phyloP scores from a whole-genome alignment of 2,888 invertebrate species.

The Cheilosia vernalis region DNA sequence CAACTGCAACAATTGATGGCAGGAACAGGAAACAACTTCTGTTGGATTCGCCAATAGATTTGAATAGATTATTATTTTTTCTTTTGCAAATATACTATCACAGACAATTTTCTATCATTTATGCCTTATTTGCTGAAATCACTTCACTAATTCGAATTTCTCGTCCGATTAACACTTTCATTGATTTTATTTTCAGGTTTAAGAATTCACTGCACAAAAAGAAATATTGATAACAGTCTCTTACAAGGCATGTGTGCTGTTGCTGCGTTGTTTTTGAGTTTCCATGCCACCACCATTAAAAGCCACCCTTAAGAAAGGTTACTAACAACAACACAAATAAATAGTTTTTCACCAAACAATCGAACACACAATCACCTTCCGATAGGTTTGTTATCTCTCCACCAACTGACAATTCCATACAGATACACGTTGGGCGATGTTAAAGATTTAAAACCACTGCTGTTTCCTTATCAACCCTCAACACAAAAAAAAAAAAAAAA shows the following conservation, averaged over 20 bases:
- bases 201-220: not conserved
- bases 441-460: constrained; percentile 60
- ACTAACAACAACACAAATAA: not conserved
- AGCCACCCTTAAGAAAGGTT: not conserved
- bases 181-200: constrained; percentile 11
- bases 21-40: constrained; percentile 14
- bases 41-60: not conserved
- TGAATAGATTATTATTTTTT: not conserved
- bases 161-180: constrained; percentile 13
- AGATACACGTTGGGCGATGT: constrained; percentile 66
- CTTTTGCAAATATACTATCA: constrained; percentile 52
- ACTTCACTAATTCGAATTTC: constrained; percentile 7
- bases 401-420: constrained; percentile 55
- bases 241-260: constrained; percentile 17
- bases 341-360: constrained; percentile 16
- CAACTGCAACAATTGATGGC: constrained; percentile 11
- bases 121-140: not conserved
- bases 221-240: not conserved
- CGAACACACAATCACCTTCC: constrained; percentile 41
- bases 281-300: not conserved
- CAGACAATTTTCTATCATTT: constrained; percentile 31
- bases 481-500: constrained; percentile 6
- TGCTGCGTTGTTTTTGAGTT: not conserved
- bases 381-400: constrained; percentile 51
- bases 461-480: constrained; percentile 69